Evolutionary conservation across 2,888 invertebrate species (phyloP).

Genomic region (Didymodactylos carnosus): DNA sequence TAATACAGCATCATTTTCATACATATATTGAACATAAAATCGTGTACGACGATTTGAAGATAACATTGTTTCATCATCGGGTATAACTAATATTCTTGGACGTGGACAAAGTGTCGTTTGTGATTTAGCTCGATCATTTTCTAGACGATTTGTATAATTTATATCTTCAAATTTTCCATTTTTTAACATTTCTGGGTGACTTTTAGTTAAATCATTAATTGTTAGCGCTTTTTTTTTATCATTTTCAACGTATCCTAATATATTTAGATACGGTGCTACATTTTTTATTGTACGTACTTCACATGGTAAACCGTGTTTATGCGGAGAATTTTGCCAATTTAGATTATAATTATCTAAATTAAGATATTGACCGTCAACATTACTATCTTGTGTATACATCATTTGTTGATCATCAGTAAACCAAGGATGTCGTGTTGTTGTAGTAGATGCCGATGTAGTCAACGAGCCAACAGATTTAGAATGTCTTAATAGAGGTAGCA

Average conservation of each 20-base stretch:
- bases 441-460: not conserved
- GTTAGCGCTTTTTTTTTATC: not conserved
- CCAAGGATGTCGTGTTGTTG: not conserved
- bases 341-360: not conserved
- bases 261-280: not conserved
- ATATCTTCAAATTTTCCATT: not conserved
- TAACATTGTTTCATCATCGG: constrained; percentile 11
- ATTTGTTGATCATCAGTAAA: not conserved
- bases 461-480: not conserved
- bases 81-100: constrained; percentile 8
- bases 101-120: not conserved
- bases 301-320: not conserved
- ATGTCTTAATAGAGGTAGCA: not conserved
- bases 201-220: not conserved
- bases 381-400: not conserved
- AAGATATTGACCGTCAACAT: not conserved
- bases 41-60: constrained; percentile 5
- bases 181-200: not conserved
- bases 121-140: not conserved
- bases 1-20: constrained; percentile 8
- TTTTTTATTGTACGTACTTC: not conserved
- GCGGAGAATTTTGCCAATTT: not conserved
- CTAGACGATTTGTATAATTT: not conserved
- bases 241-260: not conserved
- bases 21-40: constrained; percentile 13